These are phyloP conservation scores for Lycorma delicatula DNA, from an alignment of 1,140 invertebrate genomes.

Conservation along the genomic window DNA sequence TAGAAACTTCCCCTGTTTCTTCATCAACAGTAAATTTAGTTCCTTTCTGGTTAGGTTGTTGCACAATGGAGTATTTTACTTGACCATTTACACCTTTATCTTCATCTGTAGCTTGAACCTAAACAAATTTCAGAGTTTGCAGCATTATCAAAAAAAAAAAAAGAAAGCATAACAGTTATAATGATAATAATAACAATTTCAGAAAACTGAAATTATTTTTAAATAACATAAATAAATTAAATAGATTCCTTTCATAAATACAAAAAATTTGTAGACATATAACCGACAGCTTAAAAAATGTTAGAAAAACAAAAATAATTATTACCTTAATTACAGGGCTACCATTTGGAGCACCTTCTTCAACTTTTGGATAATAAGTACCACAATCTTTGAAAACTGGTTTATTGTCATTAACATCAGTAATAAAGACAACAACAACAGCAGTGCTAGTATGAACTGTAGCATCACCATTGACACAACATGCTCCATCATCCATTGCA, in stretches of 20 bases:
- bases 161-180: too few relatives aligned
- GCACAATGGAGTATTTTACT: constrained; percentile 89
- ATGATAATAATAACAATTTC: too few relatives aligned
- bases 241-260: too few relatives aligned
- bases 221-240: too few relatives aligned
- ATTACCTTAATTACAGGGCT: constrained; percentile 84
- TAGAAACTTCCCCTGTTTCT: constrained; percentile 86
- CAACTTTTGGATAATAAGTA: constrained; percentile 85
- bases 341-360: constrained; percentile 85
- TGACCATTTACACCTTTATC: constrained; percentile 92
- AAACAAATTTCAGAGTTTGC: constrained; percentile 5
- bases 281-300: too few relatives aligned
- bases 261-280: too few relatives aligned
- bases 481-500: constrained; percentile 86
- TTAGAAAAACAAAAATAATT: too few relatives aligned
- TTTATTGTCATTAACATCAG: constrained; percentile 93
- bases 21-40: constrained; percentile 92
- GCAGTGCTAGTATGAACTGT: constrained; percentile 87
- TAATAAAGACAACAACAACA: constrained; percentile 90
- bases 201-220: too few relatives aligned
- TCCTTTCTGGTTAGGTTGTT: constrained; percentile 92
- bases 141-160: constrained; percentile 9
- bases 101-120: constrained; percentile 84
- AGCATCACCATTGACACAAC: constrained; percentile 74
- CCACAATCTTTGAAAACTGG: constrained; percentile 88